Evolutionary conservation across 2,113 vertebrate genomes (phyloP), one percentile per base, ranked within the genome.

Genomic region (Sakesphorus luctuosus): DNA sequence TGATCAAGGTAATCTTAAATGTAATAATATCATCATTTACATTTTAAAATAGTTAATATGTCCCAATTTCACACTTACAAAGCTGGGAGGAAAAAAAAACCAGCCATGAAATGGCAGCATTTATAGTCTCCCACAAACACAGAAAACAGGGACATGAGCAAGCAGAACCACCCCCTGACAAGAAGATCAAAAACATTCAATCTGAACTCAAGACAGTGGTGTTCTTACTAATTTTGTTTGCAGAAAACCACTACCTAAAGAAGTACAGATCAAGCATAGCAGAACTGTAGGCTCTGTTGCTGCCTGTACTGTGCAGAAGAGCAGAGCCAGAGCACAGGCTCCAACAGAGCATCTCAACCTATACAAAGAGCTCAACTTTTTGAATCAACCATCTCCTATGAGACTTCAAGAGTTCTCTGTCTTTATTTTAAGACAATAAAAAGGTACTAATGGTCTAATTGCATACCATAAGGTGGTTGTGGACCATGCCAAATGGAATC

Each of bases 31-130:
- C 4, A 59, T 13, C 5, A 46, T 72, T 79, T 68, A 78, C 3
- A 44, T 76, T 76, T 79, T 85, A 11, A 79, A 90, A 46, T 8
- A n/a, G 4, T 28, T 8, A 9, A 63, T 67, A 58, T 29, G 3
- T 67, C 19, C 14, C 31, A 43, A 6, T 26, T 88, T 29, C 36
- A 49, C 36, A 71, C 9, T 24, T 69, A 52, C 8, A 62, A 68
- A 78, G 56, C 24, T 38, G 19, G 21, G 6, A 11, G 25, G 5
- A 55, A n/a, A 50, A 52, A 26, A 62, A 47, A n/a, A 6, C 1
- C 1, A 21, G 1, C 4, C 16, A 65, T 0, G 1, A 36, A 90
- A 36, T 2, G 77, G 19, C 17, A 67, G n/a, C 12, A 66, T 24
- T 62, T 23, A 71, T 44, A 17, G 13, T 49, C 19, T 74, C 9